A percentile compares a stretch with the other conserved stretches of the same genome.
These are phyloP conservation scores for Matsumurasca onukii DNA, from an alignment of 1,140 invertebrate species.

Conservation along the genomic window DNA sequence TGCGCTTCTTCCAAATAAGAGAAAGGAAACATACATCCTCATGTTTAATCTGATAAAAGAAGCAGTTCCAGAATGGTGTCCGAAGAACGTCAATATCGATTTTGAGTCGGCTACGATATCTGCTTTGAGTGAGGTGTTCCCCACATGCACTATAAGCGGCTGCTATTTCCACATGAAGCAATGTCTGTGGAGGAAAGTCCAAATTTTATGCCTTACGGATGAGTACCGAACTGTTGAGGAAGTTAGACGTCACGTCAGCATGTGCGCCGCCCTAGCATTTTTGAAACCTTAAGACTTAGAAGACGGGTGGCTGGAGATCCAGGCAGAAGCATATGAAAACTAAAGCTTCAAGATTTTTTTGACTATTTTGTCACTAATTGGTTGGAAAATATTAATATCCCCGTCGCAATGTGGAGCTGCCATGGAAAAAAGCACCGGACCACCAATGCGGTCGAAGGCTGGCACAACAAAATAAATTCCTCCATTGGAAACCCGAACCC, in stretches of 20 bases:
- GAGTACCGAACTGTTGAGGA: slow-evolving; percentile 23
- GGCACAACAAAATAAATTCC: not conserved
- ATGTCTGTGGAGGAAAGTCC: slow-evolving; percentile 21
- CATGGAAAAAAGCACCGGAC: not conserved
- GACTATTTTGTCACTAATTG: slow-evolving; percentile 12
- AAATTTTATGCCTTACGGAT: slow-evolving; percentile 12
- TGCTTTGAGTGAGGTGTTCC: not conserved
- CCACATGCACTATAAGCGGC: not conserved
- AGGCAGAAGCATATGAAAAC: not conserved
- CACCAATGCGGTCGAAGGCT: not conserved
- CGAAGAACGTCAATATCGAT: not conserved
- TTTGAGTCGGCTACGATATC: not conserved
- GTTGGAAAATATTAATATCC: not conserved
- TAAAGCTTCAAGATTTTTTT: not conserved
- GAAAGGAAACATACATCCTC: not conserved
- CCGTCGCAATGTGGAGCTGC: not conserved
- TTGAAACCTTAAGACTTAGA: slow-evolving; percentile 28
- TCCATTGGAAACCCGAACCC: not conserved
- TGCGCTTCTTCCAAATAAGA: not conserved
- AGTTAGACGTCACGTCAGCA: slow-evolving; percentile 16
- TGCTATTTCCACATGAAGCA: slow-evolving; percentile 22
- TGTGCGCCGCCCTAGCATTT: slow-evolving; percentile 30
- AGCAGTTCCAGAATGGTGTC: not conserved
- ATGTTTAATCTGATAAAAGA: not conserved
- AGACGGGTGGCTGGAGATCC: slow-evolving; percentile 4